Evolutionary conservation across 2,797 vertebrate species (phyloP).

Genomic region (Crocidura indochinensis): DNA sequence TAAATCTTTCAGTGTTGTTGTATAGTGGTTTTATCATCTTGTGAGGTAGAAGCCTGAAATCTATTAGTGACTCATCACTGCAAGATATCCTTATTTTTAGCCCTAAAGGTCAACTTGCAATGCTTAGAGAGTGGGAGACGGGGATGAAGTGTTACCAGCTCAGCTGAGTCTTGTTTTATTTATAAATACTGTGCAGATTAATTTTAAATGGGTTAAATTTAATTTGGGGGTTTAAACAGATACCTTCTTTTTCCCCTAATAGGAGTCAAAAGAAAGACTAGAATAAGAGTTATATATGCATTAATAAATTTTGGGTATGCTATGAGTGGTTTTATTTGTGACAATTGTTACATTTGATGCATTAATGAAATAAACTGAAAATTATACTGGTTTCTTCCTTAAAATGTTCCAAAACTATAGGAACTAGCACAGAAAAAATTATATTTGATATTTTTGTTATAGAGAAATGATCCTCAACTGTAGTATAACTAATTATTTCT

Average conservation of each 20-base stretch:
- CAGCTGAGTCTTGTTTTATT: conserved; percentile 68
- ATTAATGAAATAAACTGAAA: conserved; percentile 8
- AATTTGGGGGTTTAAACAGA: conserved; percentile 60
- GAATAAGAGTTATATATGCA: not conserved
- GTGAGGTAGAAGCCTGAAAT: conserved; percentile 1
- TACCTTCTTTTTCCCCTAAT: not conserved
- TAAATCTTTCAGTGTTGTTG: conserved; percentile 26
- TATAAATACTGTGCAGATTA: conserved; percentile 66
- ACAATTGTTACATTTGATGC: not conserved
- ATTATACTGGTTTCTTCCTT: conserved; percentile 33
- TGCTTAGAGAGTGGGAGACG: conserved; percentile 57
- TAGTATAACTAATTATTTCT: not conserved
- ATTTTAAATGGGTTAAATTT: conserved; percentile 61
- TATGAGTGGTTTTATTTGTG: not conserved
- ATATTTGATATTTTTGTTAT: conserved; percentile 1
- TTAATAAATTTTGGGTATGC: not conserved
- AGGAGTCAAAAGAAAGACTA: conserved; percentile 44
- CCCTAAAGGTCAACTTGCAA: conserved; percentile 42
- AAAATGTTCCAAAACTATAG: not conserved
- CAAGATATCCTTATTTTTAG: conserved; percentile 50
- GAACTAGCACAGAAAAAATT: not conserved
- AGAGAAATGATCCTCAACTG: not conserved
- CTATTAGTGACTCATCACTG: conserved; percentile 70
- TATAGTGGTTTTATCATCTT: conserved; percentile 25
- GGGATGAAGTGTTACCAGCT: conserved; percentile 44